Conservation (phyloP, 1,140 invertebrate genomes). For the Tachypleus tridentatus region DNA sequence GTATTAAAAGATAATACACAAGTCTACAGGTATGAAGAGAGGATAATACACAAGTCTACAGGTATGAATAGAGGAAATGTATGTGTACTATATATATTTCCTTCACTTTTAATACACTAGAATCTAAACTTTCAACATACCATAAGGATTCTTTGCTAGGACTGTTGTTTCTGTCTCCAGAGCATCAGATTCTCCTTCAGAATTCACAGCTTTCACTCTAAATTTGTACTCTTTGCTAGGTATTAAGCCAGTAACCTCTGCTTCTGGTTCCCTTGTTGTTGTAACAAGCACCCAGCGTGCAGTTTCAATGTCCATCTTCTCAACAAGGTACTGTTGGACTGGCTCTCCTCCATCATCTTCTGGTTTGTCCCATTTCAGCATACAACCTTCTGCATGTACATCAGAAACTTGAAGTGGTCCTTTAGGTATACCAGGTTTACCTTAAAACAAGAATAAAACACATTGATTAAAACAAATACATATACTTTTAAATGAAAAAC, state of each 20-base stretch:
- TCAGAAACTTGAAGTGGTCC: constrained; percentile 71
- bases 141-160: constrained; percentile 81
- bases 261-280: constrained; percentile 58
- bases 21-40: too few relatives aligned
- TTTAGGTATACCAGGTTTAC: constrained; percentile 55
- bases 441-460: constrained; percentile 53
- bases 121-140: constrained; percentile 2
- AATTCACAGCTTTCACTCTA: constrained; percentile 90
- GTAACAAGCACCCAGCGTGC: constrained; percentile 87
- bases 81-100: too few relatives aligned
- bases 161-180: constrained; percentile 67
- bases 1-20: too few relatives aligned
- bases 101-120: too few relatives aligned
- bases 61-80: too few relatives aligned
- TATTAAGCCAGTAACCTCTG: constrained; percentile 56
- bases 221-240: constrained; percentile 97
- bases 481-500: constrained; percentile 67
- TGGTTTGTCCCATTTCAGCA: constrained; percentile 85
- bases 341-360: constrained; percentile 90
- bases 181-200: constrained; percentile 84
- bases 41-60: too few relatives aligned
- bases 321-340: constrained; percentile 84
- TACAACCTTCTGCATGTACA: constrained; percentile 80
- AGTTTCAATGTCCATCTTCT: constrained; percentile 85
- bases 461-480: constrained; percentile 44